These are phyloP conservation scores for Andrena cerasifolii DNA, from an alignment of 1,140 invertebrate species.

Conservation along the genomic window DNA sequence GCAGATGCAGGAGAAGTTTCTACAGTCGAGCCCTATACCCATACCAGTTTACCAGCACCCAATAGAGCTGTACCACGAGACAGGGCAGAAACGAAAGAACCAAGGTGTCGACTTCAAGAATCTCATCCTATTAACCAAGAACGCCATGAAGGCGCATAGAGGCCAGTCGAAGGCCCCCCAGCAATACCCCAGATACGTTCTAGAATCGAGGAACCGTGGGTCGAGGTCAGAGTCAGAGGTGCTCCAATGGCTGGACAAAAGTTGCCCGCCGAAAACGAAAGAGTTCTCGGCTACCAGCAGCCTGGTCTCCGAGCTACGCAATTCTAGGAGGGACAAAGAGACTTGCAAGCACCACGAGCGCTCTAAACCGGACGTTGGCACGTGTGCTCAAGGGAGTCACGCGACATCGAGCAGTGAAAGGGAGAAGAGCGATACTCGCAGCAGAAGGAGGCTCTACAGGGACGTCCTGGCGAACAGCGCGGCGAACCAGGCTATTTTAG, in stretches of 20 bases:
- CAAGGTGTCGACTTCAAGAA: slow-evolving; percentile 79
- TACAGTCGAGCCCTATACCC: slow-evolving; percentile 58
- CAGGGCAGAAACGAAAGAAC: slow-evolving; percentile 68
- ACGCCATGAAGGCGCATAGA: slow-evolving; percentile 74
- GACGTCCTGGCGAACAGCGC: slow-evolving; percentile 69
- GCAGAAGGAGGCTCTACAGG: slow-evolving; percentile 68
- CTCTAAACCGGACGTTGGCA: neutral
- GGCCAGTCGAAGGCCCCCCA: slow-evolving; percentile 70
- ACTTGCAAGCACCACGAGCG: slow-evolving; percentile 3
- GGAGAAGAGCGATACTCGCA: slow-evolving; percentile 17
- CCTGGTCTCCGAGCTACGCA: slow-evolving; percentile 53
- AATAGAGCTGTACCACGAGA: slow-evolving; percentile 70
- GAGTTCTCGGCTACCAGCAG: slow-evolving; percentile 59
- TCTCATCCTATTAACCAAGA: slow-evolving; percentile 78
- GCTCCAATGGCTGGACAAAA: slow-evolving; percentile 73
- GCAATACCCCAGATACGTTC: slow-evolving; percentile 33
- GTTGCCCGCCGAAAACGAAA: slow-evolving; percentile 62
- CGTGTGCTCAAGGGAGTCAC: neutral
- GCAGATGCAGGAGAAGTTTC: slow-evolving; percentile 62
- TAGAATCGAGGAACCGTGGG: slow-evolving; percentile 64
- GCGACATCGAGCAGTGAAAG: neutral
- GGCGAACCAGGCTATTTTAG: slow-evolving; percentile 23
- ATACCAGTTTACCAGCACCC: slow-evolving; percentile 77
- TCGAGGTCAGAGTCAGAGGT: slow-evolving; percentile 66
- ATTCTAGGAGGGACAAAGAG: slow-evolving; percentile 3